phyloP scores from a whole-genome alignment of 2,797 vertebrate genomes.

The Aplochiton taeniatus region DNA sequence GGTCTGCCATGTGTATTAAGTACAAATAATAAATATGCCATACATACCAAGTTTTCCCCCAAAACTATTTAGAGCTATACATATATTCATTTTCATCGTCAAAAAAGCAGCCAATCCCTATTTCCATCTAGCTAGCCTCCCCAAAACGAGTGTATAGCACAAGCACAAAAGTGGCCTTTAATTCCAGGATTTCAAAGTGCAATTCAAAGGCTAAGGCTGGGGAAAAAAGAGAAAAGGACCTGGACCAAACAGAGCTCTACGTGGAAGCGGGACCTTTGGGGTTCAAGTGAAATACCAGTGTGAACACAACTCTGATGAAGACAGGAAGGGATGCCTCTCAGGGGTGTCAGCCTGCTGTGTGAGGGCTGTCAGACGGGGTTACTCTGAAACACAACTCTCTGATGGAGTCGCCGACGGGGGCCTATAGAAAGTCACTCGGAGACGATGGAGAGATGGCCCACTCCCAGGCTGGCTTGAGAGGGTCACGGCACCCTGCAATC shows the following conservation, averaged over 20 bases:
- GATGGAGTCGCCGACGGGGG: constrained; percentile 37
- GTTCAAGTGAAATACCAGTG: constrained; percentile 38
- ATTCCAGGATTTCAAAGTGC: constrained; percentile 46
- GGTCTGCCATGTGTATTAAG: too few species aligned
- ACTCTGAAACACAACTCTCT: constrained; percentile 20
- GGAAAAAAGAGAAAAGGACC: constrained; percentile 22
- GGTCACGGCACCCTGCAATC: constrained; percentile 23
- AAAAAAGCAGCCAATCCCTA: constrained; percentile 14
- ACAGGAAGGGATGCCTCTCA: constrained; percentile 29
- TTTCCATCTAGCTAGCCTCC: constrained; percentile 20
- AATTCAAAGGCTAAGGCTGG: constrained; percentile 41
- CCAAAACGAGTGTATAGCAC: constrained; percentile 23
- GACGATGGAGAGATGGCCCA: constrained; percentile 38
- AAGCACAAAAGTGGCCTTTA: constrained; percentile 49
- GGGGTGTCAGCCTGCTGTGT: constrained; percentile 19
- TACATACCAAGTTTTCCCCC: too few species aligned
- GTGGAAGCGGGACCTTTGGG: constrained; percentile 38
- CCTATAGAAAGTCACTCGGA: constrained; percentile 24
- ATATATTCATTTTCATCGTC: too few species aligned
- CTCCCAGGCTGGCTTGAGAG: constrained; percentile 19
- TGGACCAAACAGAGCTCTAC: constrained; percentile 41
- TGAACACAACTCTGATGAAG: constrained; percentile 29
- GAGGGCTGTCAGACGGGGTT: constrained; percentile 20
- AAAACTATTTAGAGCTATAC: too few species aligned
- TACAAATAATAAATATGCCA: too few species aligned